Percentiles rank a stretch among this genome's conserved stretches.
These are phyloP conservation scores for Pogona vitticeps DNA, from an alignment of 2,113 vertebrate genomes.

Conservation along the genomic window DNA sequence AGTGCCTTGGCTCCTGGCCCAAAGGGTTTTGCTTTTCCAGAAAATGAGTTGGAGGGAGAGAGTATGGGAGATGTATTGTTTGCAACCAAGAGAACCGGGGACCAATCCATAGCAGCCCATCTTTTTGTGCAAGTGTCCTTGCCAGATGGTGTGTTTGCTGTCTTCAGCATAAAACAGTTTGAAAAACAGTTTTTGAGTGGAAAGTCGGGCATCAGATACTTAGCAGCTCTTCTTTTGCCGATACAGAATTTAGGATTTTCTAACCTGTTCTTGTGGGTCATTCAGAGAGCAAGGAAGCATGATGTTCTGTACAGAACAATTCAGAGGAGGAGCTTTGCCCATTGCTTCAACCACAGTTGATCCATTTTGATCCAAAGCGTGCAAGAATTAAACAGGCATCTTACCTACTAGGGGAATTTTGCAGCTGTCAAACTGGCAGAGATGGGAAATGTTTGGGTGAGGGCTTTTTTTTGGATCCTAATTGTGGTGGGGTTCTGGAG, in stretches of 20 bases:
- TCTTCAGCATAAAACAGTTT: conserved; percentile 14
- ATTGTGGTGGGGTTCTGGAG: too few relatives aligned
- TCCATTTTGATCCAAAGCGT: neutral
- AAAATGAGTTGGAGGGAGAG: neutral
- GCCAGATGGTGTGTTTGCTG: conserved; percentile 26
- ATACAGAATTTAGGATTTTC: conserved; percentile 1
- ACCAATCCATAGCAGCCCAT: conserved; percentile 8
- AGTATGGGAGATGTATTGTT: conserved; percentile 8
- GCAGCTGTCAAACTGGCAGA: neutral
- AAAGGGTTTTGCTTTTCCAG: neutral
- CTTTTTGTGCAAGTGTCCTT: conserved; percentile 1
- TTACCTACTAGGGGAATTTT: neutral
- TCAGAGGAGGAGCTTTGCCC: neutral
- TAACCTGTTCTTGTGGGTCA: neutral
- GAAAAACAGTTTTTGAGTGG: conserved; percentile 2
- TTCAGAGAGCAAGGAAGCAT: neutral
- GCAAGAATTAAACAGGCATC: neutral
- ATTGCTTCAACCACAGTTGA: neutral
- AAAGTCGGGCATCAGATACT: neutral
- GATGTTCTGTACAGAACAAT: neutral
- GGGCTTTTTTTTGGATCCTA: too few relatives aligned
- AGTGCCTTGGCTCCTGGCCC: conserved; percentile 1
- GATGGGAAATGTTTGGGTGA: too few relatives aligned
- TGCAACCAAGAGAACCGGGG: conserved; percentile 4
- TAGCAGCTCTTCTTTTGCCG: neutral